These are phyloP conservation scores for Scaptomyza cyrtandrae DNA, from an alignment of 2,888 invertebrate species.

Conservation along the genomic window DNA sequence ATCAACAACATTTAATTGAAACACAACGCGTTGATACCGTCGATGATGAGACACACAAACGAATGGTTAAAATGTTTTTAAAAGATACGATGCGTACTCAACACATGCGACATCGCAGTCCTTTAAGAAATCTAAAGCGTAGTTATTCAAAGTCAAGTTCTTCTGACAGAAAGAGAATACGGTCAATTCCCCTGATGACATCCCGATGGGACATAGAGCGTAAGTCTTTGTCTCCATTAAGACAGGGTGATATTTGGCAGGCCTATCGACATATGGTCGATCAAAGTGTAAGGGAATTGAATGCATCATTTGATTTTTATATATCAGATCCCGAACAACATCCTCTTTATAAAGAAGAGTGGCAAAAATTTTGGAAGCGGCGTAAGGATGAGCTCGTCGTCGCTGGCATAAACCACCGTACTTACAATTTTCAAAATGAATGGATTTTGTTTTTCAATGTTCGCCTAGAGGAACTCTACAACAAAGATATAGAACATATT, in stretches of 20 bases:
- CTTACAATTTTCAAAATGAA: slow-evolving; percentile 93
- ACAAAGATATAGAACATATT: slow-evolving; percentile 87
- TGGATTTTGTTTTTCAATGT: slow-evolving; percentile 94
- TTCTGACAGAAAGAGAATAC: slow-evolving; percentile 31
- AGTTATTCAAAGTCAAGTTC: slow-evolving; percentile 51
- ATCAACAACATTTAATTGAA: neutral
- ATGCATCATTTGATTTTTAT: slow-evolving; percentile 86
- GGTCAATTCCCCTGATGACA: slow-evolving; percentile 10
- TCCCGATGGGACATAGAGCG: slow-evolving; percentile 61
- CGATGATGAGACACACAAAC: slow-evolving; percentile 81
- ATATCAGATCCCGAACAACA: slow-evolving; percentile 92
- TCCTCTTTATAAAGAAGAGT: slow-evolving; percentile 93
- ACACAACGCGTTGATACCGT: slow-evolving; percentile 30
- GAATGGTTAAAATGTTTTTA: slow-evolving; percentile 82
- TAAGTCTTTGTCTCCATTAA: slow-evolving; percentile 76
- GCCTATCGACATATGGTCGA: slow-evolving; percentile 82
- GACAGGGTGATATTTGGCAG: slow-evolving; percentile 81
- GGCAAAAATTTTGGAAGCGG: slow-evolving; percentile 94
- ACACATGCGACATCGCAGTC: slow-evolving; percentile 10
- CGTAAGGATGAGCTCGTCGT: slow-evolving; percentile 89
- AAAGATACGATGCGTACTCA: slow-evolving; percentile 57
- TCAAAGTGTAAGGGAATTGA: slow-evolving; percentile 73
- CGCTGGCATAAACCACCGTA: slow-evolving; percentile 87
- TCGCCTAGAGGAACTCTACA: slow-evolving; percentile 91
- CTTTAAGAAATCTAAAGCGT: slow-evolving; percentile 38